These are phyloP conservation scores for Malacosoma neustria DNA, from an alignment of 2,888 invertebrate genomes.

Conservation along the genomic window DNA sequence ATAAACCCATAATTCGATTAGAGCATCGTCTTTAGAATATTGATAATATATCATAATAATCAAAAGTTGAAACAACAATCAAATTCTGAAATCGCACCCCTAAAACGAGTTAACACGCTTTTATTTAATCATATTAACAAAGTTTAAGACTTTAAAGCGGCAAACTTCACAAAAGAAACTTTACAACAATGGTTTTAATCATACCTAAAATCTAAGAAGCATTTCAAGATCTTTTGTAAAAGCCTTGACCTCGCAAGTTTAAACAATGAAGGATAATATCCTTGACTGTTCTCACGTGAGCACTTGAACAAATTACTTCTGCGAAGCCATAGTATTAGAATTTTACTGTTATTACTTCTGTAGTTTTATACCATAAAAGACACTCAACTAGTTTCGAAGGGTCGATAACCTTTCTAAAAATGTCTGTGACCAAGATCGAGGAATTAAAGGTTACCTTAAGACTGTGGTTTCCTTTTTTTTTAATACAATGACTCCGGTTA, in stretches of 20 bases:
- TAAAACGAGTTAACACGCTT: too few relatives aligned
- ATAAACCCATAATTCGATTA: too few relatives aligned
- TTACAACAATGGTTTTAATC: neutral
- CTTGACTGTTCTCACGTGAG: neutral
- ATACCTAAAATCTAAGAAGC: neutral
- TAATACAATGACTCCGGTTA: too few relatives aligned
- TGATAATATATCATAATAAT: too few relatives aligned
- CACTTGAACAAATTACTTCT: neutral
- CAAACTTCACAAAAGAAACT: too few relatives aligned
- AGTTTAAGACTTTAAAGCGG: too few relatives aligned
- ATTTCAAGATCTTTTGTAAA: neutral
- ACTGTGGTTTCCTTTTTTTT: too few relatives aligned
- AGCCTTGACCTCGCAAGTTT: conserved; percentile 1
- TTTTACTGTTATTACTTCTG: neutral
- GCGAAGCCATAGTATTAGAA: neutral
- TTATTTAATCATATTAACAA: too few relatives aligned
- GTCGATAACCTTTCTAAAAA: neutral
- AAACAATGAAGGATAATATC: neutral
- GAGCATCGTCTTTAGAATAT: too few relatives aligned
- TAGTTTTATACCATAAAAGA: conserved; percentile 7
- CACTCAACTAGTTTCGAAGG: neutral
- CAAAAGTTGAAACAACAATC: too few relatives aligned
- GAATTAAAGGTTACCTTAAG: neutral
- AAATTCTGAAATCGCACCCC: too few relatives aligned
- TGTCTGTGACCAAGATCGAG: neutral